Base-by-base conservation (phyloP, 2,797 vertebrate genomes). In the Rhinophrynus dorsalis region DNA sequence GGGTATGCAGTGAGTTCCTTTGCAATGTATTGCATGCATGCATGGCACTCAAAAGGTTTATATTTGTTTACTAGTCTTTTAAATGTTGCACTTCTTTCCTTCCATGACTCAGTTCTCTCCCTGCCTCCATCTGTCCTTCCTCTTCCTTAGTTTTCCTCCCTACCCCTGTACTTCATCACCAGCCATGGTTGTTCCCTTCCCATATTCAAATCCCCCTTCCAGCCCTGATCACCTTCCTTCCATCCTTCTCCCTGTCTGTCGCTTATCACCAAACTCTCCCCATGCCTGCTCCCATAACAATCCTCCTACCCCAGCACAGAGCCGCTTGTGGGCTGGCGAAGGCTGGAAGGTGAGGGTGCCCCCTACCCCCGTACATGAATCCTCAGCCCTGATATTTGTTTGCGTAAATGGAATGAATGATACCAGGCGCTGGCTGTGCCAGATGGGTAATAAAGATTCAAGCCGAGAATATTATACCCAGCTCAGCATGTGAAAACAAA, bases 371-470 rank as follows among this genome's bases (percentile, higher is more conserved):
- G 37, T 60, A 47, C 62, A 51, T 5, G 15, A 54, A 54, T 35
- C 37, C 45, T 58, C 63, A 73, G 61, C 70, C 37, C 55, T 66
- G 70, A 73, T 73, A 74, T 74, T 75, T 82, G 58, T 62, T 81
- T 84, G 56, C 67, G 74, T 80, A 85, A 82, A 86, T 81, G 77
- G 80, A 81, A 85, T 78, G 77, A 82, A 79, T 83, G 81, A 80
- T 79, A 74, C 78, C 66, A 74, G 64, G 40, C 67, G 0, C 76
- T 71, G 74, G 75, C 67, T 78, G 40, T 21, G 5, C 80, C 82
- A 84, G 86, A 83, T 83, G 77, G 78, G 77, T 85, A 81, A 84
- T 83, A 81, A 88, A 84, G 75, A 76, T 67, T 62, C 86, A 74
- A 80, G 71, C 67, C 77, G 86, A 81, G 74, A 73, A 73, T 73